Evolutionary conservation across 2,888 invertebrate genomes (phyloP), one percentile per base, ranked within the genome.

Genomic region (Merodon equestris): DNA sequence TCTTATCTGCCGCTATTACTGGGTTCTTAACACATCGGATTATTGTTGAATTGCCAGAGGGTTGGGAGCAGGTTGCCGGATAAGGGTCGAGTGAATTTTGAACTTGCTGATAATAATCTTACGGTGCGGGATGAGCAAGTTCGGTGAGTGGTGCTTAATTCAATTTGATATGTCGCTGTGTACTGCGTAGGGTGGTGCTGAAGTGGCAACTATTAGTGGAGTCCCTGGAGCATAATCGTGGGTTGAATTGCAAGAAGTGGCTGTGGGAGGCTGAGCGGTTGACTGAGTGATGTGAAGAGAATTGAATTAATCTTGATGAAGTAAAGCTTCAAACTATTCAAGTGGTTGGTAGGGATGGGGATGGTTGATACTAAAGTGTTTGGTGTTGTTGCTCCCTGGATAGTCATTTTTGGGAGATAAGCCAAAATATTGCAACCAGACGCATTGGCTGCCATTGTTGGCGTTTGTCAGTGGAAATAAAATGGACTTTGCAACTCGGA

Each of bases 11-110:
- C 50, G 19, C 79, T 63, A 74, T 79, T 74, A 79, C 74, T 54
- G 64, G 79, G 79, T 70, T 74, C 79, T 79, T 79, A 79, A 79
- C 79, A 79, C 79, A 68, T 74, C 68, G 74, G 74, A 79, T 79
- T 79, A 79, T 74, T 74, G 74, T 64, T 64, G 44, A 64, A 64
- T 54, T 74, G 64, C 79, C 63, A 53, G 47, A 44, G 77, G 67
- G 57, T 66, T 54, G 45, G 18, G 13, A 1, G 17, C 1, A 40
- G 13, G 19, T 9, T 19, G 13, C 14, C n/a, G 53, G 53, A 68
- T 79, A 58, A 64, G 56, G 68, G 74, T 74, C 74, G 79, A 54
- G 61, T 54, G 68, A 63, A 64, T 63, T 73, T 67, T 79, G 58
- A 77, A 77, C 68, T 64, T 27, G 47, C 44, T 48, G 79, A 79